phyloP scores from a whole-genome alignment of 2,888 invertebrate species.

The Geotrupes spiniger region DNA sequence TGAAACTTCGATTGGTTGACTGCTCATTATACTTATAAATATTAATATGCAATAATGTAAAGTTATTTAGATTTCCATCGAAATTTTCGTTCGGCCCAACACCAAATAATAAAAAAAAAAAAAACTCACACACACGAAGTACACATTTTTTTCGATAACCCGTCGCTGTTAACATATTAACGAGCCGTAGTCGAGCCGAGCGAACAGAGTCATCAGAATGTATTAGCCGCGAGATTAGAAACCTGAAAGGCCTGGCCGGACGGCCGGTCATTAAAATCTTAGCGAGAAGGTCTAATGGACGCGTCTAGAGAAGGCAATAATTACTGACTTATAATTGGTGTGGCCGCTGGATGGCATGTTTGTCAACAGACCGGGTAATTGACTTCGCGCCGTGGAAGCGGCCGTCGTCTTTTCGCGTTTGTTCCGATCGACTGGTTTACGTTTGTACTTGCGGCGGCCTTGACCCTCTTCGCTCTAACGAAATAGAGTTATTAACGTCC shows the following conservation, averaged over 20 bases:
- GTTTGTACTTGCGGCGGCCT: slow-evolving; percentile 3
- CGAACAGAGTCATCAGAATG: slow-evolving; percentile 6
- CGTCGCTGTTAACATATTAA: slow-evolving; percentile 2
- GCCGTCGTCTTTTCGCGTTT: slow-evolving; percentile 1
- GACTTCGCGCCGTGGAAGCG: slow-evolving; percentile 6
- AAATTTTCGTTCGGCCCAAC: too few relatives aligned
- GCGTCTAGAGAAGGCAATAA: slow-evolving; percentile 8
- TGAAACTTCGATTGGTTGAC: too few relatives aligned
- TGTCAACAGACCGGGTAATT: slow-evolving; percentile 12
- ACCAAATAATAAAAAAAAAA: neutral
- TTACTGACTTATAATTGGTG: slow-evolving; percentile 11
- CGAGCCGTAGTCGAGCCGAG: neutral
- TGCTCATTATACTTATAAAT: too few relatives aligned
- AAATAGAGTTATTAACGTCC: slow-evolving; percentile 5
- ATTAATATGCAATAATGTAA: too few relatives aligned
- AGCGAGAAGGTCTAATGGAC: slow-evolving; percentile 5
- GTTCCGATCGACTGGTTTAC: slow-evolving; percentile 11
- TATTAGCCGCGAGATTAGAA: slow-evolving; percentile 2
- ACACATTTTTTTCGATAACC: too few relatives aligned
- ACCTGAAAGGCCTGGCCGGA: slow-evolving; percentile 2
- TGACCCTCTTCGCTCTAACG: slow-evolving; percentile 4
- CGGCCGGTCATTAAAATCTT: slow-evolving; percentile 6
- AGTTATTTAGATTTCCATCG: too few relatives aligned
- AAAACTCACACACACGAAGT: too few relatives aligned
- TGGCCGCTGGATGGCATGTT: slow-evolving; percentile 9